A percentile compares a stretch with the other conserved stretches of the same genome.
These are phyloP conservation scores for Pseudochirops cupreus DNA, from an alignment of 2,797 vertebrate genomes.

Conservation along the genomic window DNA sequence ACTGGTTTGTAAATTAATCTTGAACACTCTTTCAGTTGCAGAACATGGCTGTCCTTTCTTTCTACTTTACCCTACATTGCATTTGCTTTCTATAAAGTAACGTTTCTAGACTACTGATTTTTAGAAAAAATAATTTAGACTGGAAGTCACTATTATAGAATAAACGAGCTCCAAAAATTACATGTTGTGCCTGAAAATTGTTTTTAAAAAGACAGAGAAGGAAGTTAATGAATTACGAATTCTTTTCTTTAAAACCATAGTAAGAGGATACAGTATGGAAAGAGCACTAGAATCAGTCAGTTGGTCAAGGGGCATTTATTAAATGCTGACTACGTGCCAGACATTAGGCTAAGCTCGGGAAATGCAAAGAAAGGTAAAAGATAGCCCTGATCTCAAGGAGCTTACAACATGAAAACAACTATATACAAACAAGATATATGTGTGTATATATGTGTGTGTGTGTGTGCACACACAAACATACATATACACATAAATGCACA, in stretches of 20 bases:
- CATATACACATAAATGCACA: too few relatives aligned
- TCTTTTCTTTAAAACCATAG: neutral
- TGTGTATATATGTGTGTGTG: too few relatives aligned
- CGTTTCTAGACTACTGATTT: neutral
- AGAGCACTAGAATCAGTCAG: neutral
- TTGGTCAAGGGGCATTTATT: neutral
- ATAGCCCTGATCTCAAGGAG: neutral
- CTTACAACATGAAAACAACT: neutral
- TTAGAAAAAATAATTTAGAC: constrained; percentile 20
- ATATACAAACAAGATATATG: neutral
- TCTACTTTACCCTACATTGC: constrained; percentile 2
- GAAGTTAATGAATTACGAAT: neutral
- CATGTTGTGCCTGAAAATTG: constrained; percentile 3
- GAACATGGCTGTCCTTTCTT: constrained; percentile 36
- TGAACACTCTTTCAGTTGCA: neutral
- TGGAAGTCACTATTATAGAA: neutral
- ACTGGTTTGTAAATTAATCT: constrained; percentile 25
- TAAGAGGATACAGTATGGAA: neutral
- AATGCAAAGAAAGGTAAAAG: neutral
- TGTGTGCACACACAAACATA: too few relatives aligned
- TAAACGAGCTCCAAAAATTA: neutral
- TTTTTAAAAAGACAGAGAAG: constrained; percentile 3
- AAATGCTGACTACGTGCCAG: neutral
- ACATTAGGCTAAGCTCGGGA: neutral
- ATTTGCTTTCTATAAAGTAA: constrained; percentile 25